A percentile compares a stretch with the other conserved stretches of the same genome.
Evolutionary conservation across 1,140 invertebrate genomes (phyloP).

Genomic region (Sarcophaga peregrina): DNA sequence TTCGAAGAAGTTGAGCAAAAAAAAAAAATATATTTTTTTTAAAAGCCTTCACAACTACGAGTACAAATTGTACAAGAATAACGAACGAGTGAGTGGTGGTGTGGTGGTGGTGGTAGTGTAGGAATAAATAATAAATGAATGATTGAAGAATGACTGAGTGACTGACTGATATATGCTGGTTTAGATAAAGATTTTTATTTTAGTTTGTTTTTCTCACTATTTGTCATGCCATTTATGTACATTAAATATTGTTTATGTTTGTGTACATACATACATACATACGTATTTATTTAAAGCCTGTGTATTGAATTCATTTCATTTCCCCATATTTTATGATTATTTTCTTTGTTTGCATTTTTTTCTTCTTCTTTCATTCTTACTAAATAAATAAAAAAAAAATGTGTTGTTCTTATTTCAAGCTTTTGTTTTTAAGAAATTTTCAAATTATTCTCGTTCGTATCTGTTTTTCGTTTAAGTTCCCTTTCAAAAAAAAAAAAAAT

Average conservation of each 20-base stretch:
- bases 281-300: background rate
- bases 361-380: background rate
- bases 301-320: conserved; percentile 13
- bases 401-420: too few species aligned
- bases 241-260: too few species aligned
- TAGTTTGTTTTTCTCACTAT: background rate
- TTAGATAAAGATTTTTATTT: background rate
- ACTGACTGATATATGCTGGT: background rate
- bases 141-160: background rate
- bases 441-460: too few species aligned
- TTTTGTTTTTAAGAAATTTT: too few species aligned
- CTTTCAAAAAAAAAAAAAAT: background rate
- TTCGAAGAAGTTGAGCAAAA: background rate
- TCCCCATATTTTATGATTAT: background rate
- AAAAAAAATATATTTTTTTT: background rate
- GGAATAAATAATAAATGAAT: background rate
- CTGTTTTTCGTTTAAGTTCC: background rate
- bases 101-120: too few species aligned
- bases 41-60: too few species aligned
- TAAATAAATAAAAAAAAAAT: too few species aligned
- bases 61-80: too few species aligned
- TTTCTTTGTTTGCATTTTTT: background rate
- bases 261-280: too few species aligned
- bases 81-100: background rate
- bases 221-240: background rate